Percentiles rank a stretch among this genome's conserved stretches.
Conservation (phyloP, 1,140 invertebrate genomes). For the Anthonomus grandis region DNA sequence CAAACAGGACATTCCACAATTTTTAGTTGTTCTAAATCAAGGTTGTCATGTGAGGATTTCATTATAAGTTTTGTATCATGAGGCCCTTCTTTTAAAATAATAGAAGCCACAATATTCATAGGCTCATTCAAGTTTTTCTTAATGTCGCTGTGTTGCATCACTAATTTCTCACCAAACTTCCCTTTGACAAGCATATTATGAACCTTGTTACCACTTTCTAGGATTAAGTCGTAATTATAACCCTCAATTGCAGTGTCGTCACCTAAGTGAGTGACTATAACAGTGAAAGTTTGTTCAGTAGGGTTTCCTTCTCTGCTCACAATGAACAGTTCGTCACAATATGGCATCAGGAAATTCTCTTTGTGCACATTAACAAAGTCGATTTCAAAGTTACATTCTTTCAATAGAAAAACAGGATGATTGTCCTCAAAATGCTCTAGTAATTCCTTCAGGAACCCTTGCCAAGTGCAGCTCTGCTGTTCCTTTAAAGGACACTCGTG, state of each 20-base stretch:
- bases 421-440: conserved; percentile 22
- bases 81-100: no score
- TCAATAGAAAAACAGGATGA: conserved; percentile 18
- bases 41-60: no score
- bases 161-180: neutral
- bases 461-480: conserved; percentile 18
- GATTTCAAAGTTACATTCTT: conserved; percentile 25
- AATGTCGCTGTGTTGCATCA: neutral
- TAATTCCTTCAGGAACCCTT: conserved; percentile 10
- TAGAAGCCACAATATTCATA: conserved; percentile 11
- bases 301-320: conserved; percentile 16
- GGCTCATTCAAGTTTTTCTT: conserved; percentile 21
- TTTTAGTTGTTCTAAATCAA: conserved; percentile 1
- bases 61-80: no score
- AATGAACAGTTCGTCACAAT: conserved; percentile 22
- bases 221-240: conserved; percentile 9
- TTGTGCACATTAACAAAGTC: conserved; percentile 26
- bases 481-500: no score
- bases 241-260: neutral
- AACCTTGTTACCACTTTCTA: conserved; percentile 17
- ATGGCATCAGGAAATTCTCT: conserved; percentile 24
- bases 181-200: conserved; percentile 1
- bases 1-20: conserved; percentile 48
- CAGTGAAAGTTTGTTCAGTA: conserved; percentile 13
- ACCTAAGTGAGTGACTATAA: conserved; percentile 14